A percentile compares a stretch with the other conserved stretches of the same genome.
These are phyloP conservation scores for Samia ricini DNA, from an alignment of 1,140 invertebrate species.

Conservation along the genomic window DNA sequence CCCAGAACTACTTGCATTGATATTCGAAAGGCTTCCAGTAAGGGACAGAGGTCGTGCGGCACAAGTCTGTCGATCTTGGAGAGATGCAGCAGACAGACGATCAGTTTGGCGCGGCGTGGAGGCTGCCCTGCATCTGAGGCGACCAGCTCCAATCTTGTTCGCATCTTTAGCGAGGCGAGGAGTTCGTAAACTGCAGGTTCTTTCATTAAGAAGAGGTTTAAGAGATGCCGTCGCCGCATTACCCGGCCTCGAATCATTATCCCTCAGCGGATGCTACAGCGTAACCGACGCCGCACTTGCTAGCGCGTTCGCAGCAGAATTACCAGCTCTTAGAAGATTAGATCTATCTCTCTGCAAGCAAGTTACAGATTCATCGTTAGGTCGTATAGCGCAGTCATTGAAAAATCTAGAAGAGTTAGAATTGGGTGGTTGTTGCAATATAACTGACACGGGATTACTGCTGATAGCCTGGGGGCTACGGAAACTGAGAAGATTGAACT, in stretches of 20 bases:
- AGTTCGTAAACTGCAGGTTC: slow-evolving; percentile 92
- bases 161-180: slow-evolving; percentile 91
- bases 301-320: slow-evolving; percentile 87
- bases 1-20: slow-evolving; percentile 94
- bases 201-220: slow-evolving; percentile 90
- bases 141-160: slow-evolving; percentile 90
- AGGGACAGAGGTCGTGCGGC: slow-evolving; percentile 92
- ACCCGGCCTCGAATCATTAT: slow-evolving; percentile 91
- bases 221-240: slow-evolving; percentile 92
- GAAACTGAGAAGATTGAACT: slow-evolving; percentile 89
- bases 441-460: slow-evolving; percentile 91
- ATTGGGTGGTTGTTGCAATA: slow-evolving; percentile 93
- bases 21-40: slow-evolving; percentile 94
- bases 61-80: slow-evolving; percentile 93
- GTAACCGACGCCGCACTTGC: slow-evolving; percentile 89
- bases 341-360: slow-evolving; percentile 97
- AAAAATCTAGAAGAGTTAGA: slow-evolving; percentile 93
- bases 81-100: slow-evolving; percentile 94
- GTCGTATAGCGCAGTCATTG: slow-evolving; percentile 89
- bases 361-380: slow-evolving; percentile 91
- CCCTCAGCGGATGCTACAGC: slow-evolving; percentile 95
- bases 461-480: slow-evolving; percentile 91
- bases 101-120: slow-evolving; percentile 96
- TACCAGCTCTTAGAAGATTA: slow-evolving; percentile 86
- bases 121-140: slow-evolving; percentile 91